A percentile compares a stretch with the other conserved stretches of the same genome.
Evolutionary conservation across 2,113 vertebrate species (phyloP).

Genomic region (Amphiprion ocellaris): DNA sequence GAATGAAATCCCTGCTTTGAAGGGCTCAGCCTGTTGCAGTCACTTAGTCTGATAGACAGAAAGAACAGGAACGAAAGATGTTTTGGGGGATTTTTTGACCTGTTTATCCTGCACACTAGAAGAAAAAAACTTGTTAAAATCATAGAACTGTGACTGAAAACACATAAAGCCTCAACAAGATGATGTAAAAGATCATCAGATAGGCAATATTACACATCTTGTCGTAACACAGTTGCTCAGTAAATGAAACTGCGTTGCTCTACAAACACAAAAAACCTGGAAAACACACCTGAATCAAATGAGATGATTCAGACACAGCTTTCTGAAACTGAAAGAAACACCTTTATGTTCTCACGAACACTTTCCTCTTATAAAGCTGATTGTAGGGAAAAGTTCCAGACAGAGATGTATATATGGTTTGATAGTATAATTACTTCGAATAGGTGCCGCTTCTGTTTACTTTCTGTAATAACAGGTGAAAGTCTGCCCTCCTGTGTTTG

Average conservation of each 20-base stretch:
- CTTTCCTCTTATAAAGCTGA: slow-evolving; percentile 25
- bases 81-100: slow-evolving; percentile 7
- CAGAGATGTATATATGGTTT: not conserved
- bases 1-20: slow-evolving; percentile 59
- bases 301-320: too few species aligned
- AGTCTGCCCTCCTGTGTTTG: slow-evolving; percentile 65
- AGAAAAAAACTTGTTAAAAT: not conserved
- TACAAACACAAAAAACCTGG: not conserved
- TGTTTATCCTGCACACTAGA: not conserved
- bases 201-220: not conserved
- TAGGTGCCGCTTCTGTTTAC: not conserved
- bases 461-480: slow-evolving; percentile 30
- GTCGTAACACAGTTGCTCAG: not conserved
- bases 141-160: not conserved
- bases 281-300: not conserved
- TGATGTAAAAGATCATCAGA: not conserved
- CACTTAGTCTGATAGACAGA: slow-evolving; percentile 28
- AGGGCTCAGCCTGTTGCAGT: slow-evolving; percentile 19
- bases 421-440: not conserved
- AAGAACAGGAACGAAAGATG: slow-evolving; percentile 21
- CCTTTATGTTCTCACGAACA: too few species aligned
- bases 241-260: not conserved
- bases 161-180: not conserved
- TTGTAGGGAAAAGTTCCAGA: too few species aligned
- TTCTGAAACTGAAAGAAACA: too few species aligned